These are phyloP conservation scores for Montipora capitata DNA, from an alignment of 92 coral and sea anemone species.

Conservation along the genomic window DNA sequence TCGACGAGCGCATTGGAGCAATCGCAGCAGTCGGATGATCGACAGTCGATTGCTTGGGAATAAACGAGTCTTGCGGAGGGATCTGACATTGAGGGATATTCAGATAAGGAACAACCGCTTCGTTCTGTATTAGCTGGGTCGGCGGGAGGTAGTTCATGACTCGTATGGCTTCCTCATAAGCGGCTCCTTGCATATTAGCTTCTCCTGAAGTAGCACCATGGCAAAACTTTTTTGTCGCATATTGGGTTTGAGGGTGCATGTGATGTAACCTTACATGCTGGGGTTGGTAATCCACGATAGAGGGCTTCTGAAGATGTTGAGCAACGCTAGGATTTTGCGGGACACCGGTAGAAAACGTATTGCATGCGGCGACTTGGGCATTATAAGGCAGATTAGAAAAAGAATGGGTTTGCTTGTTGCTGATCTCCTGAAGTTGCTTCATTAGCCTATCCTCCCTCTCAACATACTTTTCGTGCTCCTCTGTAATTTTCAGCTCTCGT, in stretches of 20 bases:
- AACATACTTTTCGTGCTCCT: constrained; percentile 77
- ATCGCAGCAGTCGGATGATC: constrained; percentile 58
- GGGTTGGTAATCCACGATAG: neutral
- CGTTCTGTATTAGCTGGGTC: constrained; percentile 1
- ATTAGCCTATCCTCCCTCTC: constrained; percentile 83
- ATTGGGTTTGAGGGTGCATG: neutral
- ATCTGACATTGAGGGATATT: constrained; percentile 11
- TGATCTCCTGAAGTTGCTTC: constrained; percentile 72
- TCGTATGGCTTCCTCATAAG: neutral
- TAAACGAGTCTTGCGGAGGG: neutral
- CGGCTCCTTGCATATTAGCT: neutral
- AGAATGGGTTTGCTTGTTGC: constrained; percentile 54
- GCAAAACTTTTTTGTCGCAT: neutral
- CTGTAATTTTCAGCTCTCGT: constrained; percentile 66
- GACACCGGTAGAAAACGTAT: neutral
- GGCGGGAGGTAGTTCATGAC: neutral
- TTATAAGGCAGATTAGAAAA: constrained; percentile 65
- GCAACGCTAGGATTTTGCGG: neutral
- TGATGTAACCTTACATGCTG: constrained; percentile 7
- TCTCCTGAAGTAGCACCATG: neutral
- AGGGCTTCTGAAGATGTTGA: neutral
- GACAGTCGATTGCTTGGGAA: constrained; percentile 6
- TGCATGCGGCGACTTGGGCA: constrained; percentile 21
- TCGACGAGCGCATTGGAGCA: constrained; percentile 47
- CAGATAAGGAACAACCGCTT: constrained; percentile 20